Evolutionary conservation across 2,797 vertebrate genomes (phyloP), one percentile per base, ranked within the genome.

Genomic region (Adrianichthys oophorus): DNA sequence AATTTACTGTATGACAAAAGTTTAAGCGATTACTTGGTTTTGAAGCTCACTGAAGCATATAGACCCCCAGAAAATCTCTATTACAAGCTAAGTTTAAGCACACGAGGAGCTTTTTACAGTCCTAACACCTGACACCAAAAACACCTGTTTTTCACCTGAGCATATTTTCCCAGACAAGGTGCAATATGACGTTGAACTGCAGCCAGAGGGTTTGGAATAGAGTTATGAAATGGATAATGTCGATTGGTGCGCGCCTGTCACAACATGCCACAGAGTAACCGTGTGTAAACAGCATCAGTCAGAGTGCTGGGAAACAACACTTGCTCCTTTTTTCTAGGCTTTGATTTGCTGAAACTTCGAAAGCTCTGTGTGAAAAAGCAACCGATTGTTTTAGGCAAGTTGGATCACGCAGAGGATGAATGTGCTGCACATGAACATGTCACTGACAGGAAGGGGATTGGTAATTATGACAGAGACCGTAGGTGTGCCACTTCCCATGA

Each of bases 91-190:
- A 16, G 51, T 45, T 52, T 15, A 7, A 40, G 12, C 19, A 21
- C 7, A 40, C 14, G 2, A 46, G 47, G 19, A 32, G 46, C 37
- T 41, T 13, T 23, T 17, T 15, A 24, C 32, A 41, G 32, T 26
- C 24, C 48, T 23, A 51, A 10, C 68, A 73, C 59, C 56, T 83
- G 78, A 49, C 52, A 61, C 51, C 24, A 47, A 19, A 47, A 66
- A 40, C 76, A 87, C 80, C 79, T 84, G 82, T 68, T 76, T 68
- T 77, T 74, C 82, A 89, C 83, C 82, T 84, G 79, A 80, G 78
- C 74, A 78, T 73, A 82, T 73, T 90, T 89, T 90, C 86, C 88
- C 88, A 89, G 79, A 75, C 78, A 69, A 79, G 74, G 85, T 83
- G 85, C 76, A 82, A 63, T 18, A 68, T 72, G 68, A 85, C 75